Evolutionary conservation across 1,140 invertebrate genomes (phyloP), one percentile per base, ranked within the genome.

Genomic region (Orius insidiosus): DNA sequence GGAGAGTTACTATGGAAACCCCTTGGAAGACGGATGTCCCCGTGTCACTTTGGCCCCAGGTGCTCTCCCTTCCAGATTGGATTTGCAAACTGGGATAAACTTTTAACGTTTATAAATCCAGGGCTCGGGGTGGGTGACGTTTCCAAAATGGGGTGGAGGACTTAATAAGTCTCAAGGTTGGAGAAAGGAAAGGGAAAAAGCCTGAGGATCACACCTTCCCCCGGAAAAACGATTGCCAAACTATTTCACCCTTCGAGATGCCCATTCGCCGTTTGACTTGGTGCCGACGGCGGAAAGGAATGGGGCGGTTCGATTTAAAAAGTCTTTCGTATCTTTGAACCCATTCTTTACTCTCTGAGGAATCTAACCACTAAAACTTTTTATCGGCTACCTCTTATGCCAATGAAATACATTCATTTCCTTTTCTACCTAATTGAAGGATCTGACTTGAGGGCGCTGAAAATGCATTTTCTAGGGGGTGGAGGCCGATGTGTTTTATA

Each of bases 101-200:
- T 40, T 40, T 40, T 40, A 40, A 40, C 38, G 38, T 40, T 40
- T 40, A 40, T 40, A 40, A 40, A 40, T 40, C 38, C 18, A 24
- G 24, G 24, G 24, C 38, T 18, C 38, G 18, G 18, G 18, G n/a
- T n/a, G n/a, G 18, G 38, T 18, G 38, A 40, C 38, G 38, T 13
- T 11, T 36, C 14, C 35, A 36, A 36, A 18, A 40, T 10, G 18
- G 18, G 38, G 38, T 40, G 38, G 38, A 40, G 38, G 16, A 40
- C 13, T 40, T 40, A 40, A 40, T 40, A 40, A 40, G 38, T 40
- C 18, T 5, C 15, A 18, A 40, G 38, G 9, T 36, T 18, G 16
- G 38, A 15, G 38, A 5, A 24, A 7, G 7, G 24, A 24, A 24
- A 24, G 7, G 7, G 7, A 24, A 24, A 24, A 40, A 36, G 3